These are phyloP conservation scores for Eriosoma lanigerum DNA, from an alignment of 1,140 invertebrate species.

Conservation along the genomic window DNA sequence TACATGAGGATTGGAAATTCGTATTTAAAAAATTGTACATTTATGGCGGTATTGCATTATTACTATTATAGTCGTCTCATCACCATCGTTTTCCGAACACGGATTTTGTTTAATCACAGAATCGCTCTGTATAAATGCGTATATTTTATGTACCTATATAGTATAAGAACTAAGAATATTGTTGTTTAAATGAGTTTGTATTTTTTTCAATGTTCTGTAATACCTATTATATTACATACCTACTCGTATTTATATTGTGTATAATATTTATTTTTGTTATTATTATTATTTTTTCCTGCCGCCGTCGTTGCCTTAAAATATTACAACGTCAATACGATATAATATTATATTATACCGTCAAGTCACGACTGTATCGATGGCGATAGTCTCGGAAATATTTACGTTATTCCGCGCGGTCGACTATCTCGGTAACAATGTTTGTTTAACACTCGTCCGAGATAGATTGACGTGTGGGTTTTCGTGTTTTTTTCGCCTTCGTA, in stretches of 20 bases:
- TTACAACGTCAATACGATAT: background rate
- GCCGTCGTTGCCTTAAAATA: background rate
- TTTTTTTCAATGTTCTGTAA: background rate
- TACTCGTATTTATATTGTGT: too few relatives aligned
- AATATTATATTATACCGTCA: conserved; percentile 17
- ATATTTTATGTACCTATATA: too few relatives aligned
- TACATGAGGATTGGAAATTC: too few relatives aligned
- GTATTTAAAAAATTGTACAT: too few relatives aligned
- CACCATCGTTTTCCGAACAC: too few relatives aligned
- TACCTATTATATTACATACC: background rate
- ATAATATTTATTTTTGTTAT: background rate
- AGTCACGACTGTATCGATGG: conserved; percentile 35
- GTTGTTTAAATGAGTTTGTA: conserved; percentile 1
- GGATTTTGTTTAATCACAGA: too few relatives aligned
- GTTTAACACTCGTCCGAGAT: conserved; percentile 33
- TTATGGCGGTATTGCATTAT: too few relatives aligned
- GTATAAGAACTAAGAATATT: too few relatives aligned
- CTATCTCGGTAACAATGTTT: conserved; percentile 48
- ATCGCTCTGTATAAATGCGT: too few relatives aligned
- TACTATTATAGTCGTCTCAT: too few relatives aligned
- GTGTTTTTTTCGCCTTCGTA: conserved; percentile 23
- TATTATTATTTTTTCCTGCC: background rate
- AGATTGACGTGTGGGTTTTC: conserved; percentile 34
- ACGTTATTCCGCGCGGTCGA: conserved; percentile 29
- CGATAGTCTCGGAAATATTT: conserved; percentile 18